Base-by-base conservation (phyloP, 2,797 vertebrate genomes). In the Lutra lutra region DNA sequence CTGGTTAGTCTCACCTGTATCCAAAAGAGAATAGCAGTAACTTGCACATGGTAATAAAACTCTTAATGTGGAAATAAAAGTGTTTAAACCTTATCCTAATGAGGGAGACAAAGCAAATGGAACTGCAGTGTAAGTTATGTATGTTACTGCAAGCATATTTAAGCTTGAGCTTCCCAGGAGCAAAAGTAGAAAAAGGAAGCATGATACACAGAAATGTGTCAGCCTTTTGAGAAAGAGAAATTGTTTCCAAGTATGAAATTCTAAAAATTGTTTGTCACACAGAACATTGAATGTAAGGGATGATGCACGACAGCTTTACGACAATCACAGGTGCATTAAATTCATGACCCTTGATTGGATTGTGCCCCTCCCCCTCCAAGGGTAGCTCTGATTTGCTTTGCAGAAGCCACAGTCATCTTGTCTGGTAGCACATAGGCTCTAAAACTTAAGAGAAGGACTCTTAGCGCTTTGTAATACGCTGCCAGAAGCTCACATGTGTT, bases 351-450 rank as follows among this genome's bases (percentile, higher is more conserved):
- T 35, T 68, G 23, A 18, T 60, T n/a, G 66, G 20, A 64, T 27
- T 68, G 17, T 1, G 5, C 9, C 60, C 15, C 1, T 78, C 12
- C 35, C 27, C 29, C 83, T 38, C 46, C 25, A 66, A 43, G 56
- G 90, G 46, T 40, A 95, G 85, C 23, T 88, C 64, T 70, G 15
- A 88, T 95, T 97, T 80, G 43, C 48, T 79, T 96, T 91, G 56
- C 23, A 75, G 70, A 83, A 92, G 35, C 35, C 40, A 35, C 40
- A 38, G 25, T 68, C 58, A 9, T 80, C 94, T 92, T 80, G 4
- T n/a, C 35, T 64, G 3, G 60, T 40, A 51, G 62, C 66, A 35
- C 21, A 15, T 27, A 35, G 38, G 29, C 73, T 94, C 46, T 86
- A 29, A 64, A 80, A 83, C 27, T 38, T 91, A 27, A 90, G 35